Conservation (phyloP, 2,888 invertebrate species). For the Dolichomitus sp. region DNA sequence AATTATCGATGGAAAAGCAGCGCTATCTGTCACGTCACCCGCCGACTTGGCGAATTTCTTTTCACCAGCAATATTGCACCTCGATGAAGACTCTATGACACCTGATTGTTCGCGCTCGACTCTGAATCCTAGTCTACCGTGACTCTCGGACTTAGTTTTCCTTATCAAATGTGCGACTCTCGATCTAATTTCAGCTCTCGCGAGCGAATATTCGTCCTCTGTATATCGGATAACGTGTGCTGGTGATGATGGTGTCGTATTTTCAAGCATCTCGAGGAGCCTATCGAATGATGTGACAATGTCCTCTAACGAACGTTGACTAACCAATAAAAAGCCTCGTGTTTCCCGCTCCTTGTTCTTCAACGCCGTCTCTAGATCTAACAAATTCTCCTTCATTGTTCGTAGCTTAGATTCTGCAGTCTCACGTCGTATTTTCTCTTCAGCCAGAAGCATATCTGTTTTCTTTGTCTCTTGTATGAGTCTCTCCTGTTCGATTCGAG, state of each 20-base stretch:
- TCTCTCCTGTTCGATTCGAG: conserved; percentile 73
- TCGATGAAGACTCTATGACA: conserved; percentile 43
- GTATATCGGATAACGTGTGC: too few relatives aligned
- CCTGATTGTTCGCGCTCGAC: conserved; percentile 60
- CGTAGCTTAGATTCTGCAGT: conserved; percentile 77
- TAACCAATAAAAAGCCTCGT: conserved; percentile 78
- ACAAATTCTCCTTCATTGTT: conserved; percentile 73
- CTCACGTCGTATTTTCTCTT: conserved; percentile 79
- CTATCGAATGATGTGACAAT: conserved; percentile 79
- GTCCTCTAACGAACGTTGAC: conserved; percentile 80
- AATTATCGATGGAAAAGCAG: conserved; percentile 60
- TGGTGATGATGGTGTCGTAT: conserved; percentile 45
- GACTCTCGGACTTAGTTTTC: conserved; percentile 82
- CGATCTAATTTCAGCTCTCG: conserved; percentile 72
- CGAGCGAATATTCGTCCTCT: conserved; percentile 35
- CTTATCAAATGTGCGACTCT: conserved; percentile 78
- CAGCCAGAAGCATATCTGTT: conserved; percentile 73
- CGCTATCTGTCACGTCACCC: conserved; percentile 71
- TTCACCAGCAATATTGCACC: conserved; percentile 27
- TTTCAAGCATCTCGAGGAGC: conserved; percentile 78
- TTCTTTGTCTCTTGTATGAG: conserved; percentile 74
- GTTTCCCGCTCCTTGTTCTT: conserved; percentile 78
- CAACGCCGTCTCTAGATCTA: conserved; percentile 75
- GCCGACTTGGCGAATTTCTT: conserved; percentile 79
- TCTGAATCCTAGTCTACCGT: conserved; percentile 69